phyloP scores from a whole-genome alignment of 1,140 invertebrate genomes.

The Drosophila sproati region DNA sequence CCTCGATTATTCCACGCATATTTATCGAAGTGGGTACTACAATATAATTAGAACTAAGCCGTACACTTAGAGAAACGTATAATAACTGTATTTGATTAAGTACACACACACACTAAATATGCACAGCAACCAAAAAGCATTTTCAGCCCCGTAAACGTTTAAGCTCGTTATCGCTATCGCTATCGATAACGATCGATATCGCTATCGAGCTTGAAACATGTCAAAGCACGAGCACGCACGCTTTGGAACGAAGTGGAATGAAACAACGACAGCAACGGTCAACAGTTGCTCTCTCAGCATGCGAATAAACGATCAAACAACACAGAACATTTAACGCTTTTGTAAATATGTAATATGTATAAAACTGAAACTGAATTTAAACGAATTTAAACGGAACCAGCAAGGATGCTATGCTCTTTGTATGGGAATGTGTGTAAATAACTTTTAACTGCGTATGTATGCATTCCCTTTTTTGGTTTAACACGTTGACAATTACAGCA shows the following conservation, averaged over 20 bases:
- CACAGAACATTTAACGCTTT: constrained; percentile 33
- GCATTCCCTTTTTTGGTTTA: constrained; percentile 19
- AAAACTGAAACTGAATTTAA: constrained; percentile 22
- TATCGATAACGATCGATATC: constrained; percentile 6
- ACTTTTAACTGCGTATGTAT: constrained; percentile 62
- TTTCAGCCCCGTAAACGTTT: constrained; percentile 25
- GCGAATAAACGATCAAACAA: constrained; percentile 22
- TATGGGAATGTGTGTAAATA: constrained; percentile 65
- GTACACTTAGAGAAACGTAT: neutral
- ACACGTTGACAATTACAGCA: neutral
- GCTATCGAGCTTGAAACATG: constrained; percentile 19
- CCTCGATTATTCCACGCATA: neutral
- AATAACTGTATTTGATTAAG: constrained; percentile 24
- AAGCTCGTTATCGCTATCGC: constrained; percentile 10
- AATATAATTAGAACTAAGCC: constrained; percentile 3
- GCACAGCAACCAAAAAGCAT: constrained; percentile 28
- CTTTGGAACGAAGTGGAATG: constrained; percentile 64
- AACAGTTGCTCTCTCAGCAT: constrained; percentile 35
- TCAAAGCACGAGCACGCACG: constrained; percentile 53
- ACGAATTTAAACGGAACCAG: constrained; percentile 18
- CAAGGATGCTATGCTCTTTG: constrained; percentile 36
- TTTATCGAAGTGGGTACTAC: neutral
- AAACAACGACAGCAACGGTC: constrained; percentile 30
- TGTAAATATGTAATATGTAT: constrained; percentile 52
- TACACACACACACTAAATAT: constrained; percentile 11